Base-by-base conservation (phyloP, 2,888 invertebrate genomes). In the Phyto melanocephala region DNA sequence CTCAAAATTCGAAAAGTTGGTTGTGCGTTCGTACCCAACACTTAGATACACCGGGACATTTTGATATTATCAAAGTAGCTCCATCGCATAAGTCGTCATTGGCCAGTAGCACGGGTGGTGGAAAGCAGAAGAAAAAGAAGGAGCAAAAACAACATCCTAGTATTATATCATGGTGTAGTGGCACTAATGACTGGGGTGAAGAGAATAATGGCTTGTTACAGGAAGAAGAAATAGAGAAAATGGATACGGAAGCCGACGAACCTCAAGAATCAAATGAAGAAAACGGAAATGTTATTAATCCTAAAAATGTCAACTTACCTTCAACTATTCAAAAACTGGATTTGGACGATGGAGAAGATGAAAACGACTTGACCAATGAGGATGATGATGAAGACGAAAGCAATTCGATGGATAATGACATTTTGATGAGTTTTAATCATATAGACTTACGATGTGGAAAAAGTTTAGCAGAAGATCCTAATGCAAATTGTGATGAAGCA, bases 1-100 rank as follows among this genome's bases (percentile, higher is more conserved):
- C 97, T 94, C 95, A 94, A 88, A 94, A 94, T 86, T 94, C 94
- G 68, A 95, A 96, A 88, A 95, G 95, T 89, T 97, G 96, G 96
- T 91, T 93, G 37, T 96, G 96, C 89, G 87, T 96, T 50, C 92
- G 96, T 86, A 93, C 94, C 68, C 96, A 97, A 91, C 92, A 93
- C 52, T 88, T 94, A 86, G 95, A 95, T 80, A 92, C 92, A 47
- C 85, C 86, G 28, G 86, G 87, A 45, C 87, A 89, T 28, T 89
- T 87, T 15, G 91, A 91, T 80, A 85, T 88, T 35, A 88, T 88
- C n/a, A 87, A 81, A 17, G 87, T 80, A 7, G 86, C 81, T 37
- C 50, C 83, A 1, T 75, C 82, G 10, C 78, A 80, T 6, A 81
- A 74, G 22, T 70, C 67, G 17, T 68, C 63, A 1, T 52, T 65